phyloP scores from a whole-genome alignment of 2,797 vertebrate species.

The Anguilla marmorata region DNA sequence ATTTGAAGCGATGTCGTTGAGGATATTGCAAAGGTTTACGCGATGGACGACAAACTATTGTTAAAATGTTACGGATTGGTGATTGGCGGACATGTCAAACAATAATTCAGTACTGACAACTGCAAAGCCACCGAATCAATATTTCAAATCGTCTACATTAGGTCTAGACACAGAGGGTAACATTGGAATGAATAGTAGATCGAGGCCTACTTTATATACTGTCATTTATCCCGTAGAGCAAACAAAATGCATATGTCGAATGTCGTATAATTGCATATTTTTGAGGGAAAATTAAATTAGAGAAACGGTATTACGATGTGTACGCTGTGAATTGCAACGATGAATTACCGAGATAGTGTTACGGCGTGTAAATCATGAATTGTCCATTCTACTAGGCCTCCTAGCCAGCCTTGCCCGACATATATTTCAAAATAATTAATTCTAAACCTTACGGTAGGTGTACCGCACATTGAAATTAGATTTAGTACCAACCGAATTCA shows the following conservation, averaged over 20 bases:
- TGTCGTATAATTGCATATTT: neutral
- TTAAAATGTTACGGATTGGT: neutral
- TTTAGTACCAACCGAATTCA: neutral
- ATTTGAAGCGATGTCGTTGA: neutral
- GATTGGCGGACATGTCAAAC: neutral
- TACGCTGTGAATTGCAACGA: neutral
- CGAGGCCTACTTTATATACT: neutral
- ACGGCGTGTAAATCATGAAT: neutral
- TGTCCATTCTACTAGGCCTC: neutral
- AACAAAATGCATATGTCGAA: neutral
- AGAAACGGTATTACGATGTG: neutral
- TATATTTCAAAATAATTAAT: neutral
- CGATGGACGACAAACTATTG: neutral
- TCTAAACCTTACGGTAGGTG: neutral
- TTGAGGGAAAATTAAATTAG: neutral
- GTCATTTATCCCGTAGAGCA: neutral
- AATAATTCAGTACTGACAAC: neutral
- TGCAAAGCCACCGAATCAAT: neutral
- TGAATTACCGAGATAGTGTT: neutral
- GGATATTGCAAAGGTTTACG: neutral
- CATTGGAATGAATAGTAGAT: neutral
- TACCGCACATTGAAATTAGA: neutral
- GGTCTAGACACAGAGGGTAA: neutral
- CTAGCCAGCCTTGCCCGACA: neutral
- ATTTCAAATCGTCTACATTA: neutral